Base-by-base conservation (phyloP, 2,113 vertebrate species). In the Leptobrachium leishanense region DNA sequence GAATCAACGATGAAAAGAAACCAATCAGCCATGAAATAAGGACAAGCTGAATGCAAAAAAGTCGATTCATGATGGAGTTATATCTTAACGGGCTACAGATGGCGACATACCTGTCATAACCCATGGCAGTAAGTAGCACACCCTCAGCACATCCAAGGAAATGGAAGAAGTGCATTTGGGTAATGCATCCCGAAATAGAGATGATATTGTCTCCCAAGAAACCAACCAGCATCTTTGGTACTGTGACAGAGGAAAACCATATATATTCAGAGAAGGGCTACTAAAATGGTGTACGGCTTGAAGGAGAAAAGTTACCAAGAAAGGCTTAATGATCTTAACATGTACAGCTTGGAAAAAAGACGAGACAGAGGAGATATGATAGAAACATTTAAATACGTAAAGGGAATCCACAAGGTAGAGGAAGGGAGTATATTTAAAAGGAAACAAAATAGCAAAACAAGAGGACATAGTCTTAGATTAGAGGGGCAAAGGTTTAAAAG, bases 151-250 rank as follows among this genome's bases (percentile, higher is more conserved):
- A 85, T n/a, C 89, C 88, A 4, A 90, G 79, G 46, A 88, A 86
- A 67, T 90, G 87, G 7, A 89, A 81, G 11, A 87, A 85, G 70
- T 83, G 87, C 10, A 89, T 80, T 76, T 89, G 89, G 42, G 74
- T 57, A 54, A 89, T 62, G 40, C 88, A 89, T 8, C 83, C 84
- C 2, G 68, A 81, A 31, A 86, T 85, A 2, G 85, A 82, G 41
- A 90, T 86, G 5, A 31, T 81, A 50, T 85, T 86, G 20, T 43
- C 68, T 41, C 80, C 63, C 15, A 85, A 39, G 39, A 89, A 86
- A 68, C 85, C 84, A 1, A 66, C 53, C 43, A 89, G 76, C 82
- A 87, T 79, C 66, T 86, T 89, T 15, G 88, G 88, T 5, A 88
- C 55, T 6, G 86, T 86, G 8, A 87, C 83, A 11, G 87, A 87